Conservation (phyloP, 2,797 vertebrate genomes). For the Hemitrygon akajei region DNA sequence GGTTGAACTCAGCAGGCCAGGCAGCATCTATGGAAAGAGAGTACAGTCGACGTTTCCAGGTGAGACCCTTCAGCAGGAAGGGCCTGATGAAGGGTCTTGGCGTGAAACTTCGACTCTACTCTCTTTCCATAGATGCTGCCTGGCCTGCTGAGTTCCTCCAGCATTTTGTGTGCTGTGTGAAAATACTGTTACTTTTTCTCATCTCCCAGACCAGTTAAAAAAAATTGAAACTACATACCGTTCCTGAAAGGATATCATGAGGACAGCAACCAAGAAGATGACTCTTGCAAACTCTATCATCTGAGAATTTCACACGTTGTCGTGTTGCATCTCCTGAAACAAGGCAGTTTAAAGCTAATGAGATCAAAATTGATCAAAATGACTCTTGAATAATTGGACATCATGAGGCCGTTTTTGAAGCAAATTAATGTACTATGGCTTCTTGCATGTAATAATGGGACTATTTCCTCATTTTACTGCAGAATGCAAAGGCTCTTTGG, state of each 20-base stretch:
- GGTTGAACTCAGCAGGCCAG: too few species aligned
- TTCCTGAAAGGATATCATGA: constrained; percentile 95
- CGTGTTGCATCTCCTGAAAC: constrained; percentile 97
- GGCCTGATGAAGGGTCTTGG: too few species aligned
- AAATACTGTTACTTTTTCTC: background rate
- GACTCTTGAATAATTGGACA: constrained; percentile 15
- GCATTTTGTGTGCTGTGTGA: background rate
- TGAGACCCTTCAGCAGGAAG: too few species aligned
- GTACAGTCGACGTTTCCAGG: too few species aligned
- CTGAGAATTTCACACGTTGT: constrained; percentile 96
- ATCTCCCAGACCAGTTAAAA: background rate
- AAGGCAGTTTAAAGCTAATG: constrained; percentile 33
- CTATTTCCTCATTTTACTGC: constrained; percentile 32
- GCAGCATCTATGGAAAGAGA: too few species aligned
- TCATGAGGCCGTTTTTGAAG: constrained; percentile 12
- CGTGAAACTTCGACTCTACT: too few species aligned
- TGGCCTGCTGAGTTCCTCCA: too few species aligned
- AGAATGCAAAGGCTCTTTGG: background rate
- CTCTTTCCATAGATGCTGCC: too few species aligned
- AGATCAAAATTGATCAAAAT: background rate
- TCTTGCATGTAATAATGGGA: background rate
- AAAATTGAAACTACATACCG: constrained; percentile 63
- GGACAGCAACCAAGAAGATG: constrained; percentile 98
- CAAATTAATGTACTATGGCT: constrained; percentile 23
- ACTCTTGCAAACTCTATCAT: constrained; percentile 98